A percentile compares a stretch with the other conserved stretches of the same genome.
These are phyloP conservation scores for Drosophila macrospina DNA, from an alignment of 2,888 invertebrate species.

Conservation along the genomic window DNA sequence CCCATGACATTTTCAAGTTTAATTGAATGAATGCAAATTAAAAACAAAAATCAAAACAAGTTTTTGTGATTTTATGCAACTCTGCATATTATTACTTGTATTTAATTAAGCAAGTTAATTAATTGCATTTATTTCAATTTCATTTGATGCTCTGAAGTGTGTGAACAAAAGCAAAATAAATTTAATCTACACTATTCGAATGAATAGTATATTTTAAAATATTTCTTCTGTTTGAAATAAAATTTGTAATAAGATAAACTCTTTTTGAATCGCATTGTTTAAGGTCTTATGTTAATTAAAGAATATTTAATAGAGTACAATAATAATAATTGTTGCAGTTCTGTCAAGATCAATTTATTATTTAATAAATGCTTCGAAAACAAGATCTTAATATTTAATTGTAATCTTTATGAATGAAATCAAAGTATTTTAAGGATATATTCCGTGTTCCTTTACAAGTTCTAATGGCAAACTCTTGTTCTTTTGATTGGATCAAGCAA, in stretches of 20 bases:
- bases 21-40: conserved; percentile 65
- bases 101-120: conserved; percentile 71
- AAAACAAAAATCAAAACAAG: conserved; percentile 56
- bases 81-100: conserved; percentile 47
- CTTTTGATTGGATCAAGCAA: too few relatives aligned
- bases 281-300: not conserved
- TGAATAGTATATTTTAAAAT: conserved; percentile 6
- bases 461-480: too few relatives aligned
- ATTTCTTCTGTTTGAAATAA: not conserved
- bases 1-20: conserved; percentile 41
- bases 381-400: too few relatives aligned
- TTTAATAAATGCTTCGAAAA: too few relatives aligned
- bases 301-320: not conserved
- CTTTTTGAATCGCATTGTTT: not conserved
- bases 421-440: too few relatives aligned
- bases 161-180: conserved; percentile 19
- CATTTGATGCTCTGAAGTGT: conserved; percentile 23
- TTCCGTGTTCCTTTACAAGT: too few relatives aligned
- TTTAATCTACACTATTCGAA: conserved; percentile 16
- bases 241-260: not conserved
- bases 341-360: too few relatives aligned
- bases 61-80: conserved; percentile 42
- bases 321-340: too few relatives aligned
- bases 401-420: too few relatives aligned
- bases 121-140: conserved; percentile 57